Base-by-base conservation (phyloP, 2,113 vertebrate genomes). In the Oncorhynchus clarkii region DNA sequence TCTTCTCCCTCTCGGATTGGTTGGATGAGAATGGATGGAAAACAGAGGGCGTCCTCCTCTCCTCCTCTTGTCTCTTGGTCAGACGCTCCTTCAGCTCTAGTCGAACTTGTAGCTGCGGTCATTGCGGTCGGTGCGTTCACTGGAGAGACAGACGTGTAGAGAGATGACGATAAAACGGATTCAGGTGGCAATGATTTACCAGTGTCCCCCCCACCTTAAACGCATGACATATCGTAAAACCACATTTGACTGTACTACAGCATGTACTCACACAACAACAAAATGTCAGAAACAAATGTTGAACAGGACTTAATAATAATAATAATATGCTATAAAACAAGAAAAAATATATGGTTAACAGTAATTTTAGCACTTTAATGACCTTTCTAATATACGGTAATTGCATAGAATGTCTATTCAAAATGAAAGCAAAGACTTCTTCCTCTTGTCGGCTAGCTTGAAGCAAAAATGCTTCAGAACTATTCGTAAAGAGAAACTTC, bases 101-200 rank as follows among this genome's bases (percentile, higher is more conserved):
- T 68, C 31, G 18, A 34, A 90, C 75, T 93, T 87, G 3, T 85
- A 91, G 82, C 51, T 54, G 51, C 16, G 51, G 51, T 54, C 51
- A 68, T 78, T 67, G 39, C 69, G 81, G 60, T 86, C 81, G 13
- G 16, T 72, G 67, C 67, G 67, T 18, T 68, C 67, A 34, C 90
- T 91, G 29, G n/a, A 79, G 4, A 73, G 51, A 66, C 27, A 69
- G 16, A 45, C 4, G 16, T 18, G 12, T 18, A 2, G 51, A 54
- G 51, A 18, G 2, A 62, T 22, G 59, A 24, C 7, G n/a, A 22
- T 8, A 8, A 62, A 22, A 62, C 6, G 1, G 18, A 60, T 22
- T 60, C 3, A 24, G 59, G 59, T 16, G 59, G 24, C 54, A 22
- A 22, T 22, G 59, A n/a, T 24, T 24, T 20, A n/a, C 18, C 16